Evolutionary conservation across 2,888 invertebrate species (phyloP), one percentile per base, ranked within the genome.

Genomic region (Eristalinus sepulchralis): DNA sequence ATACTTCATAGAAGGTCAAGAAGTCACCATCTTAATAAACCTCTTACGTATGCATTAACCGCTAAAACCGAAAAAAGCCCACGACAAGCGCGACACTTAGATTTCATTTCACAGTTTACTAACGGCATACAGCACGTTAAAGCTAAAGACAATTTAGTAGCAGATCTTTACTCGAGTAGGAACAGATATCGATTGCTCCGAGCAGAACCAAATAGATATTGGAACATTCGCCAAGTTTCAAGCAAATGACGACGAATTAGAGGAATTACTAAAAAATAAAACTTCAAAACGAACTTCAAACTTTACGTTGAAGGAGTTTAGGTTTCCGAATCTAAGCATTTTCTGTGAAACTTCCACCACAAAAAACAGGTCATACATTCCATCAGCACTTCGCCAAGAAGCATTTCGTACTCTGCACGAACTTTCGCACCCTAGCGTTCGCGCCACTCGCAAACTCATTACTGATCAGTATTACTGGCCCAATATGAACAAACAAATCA

Each of bases 1-100:
- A n/a, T n/a, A n/a, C n/a, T 67, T 89, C 4, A 60, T 57, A 2
- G 55, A 68, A 68, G 55, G 55, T 10, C 57, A 20, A 13, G 34
- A 57, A 0, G 1, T 68, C 1, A 53, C 53, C 4, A 53, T 53
- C 53, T 53, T 53, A 9, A 70, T 31, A 66, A 67, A 60, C 59
- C 59, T 13, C 70, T 57, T 6, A 57, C 70, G 22, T 20, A 20
- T 13, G n/a, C n/a, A n/a, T n/a, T n/a, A n/a, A n/a, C n/a, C n/a
- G 11, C 57, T 1, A 70, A 70, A 24, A 70, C 57, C 17, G 57
- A 57, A 10, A 55, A 22, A 1, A 57, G 59, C 4, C 70, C 70
- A 9, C 10, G 57, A 57, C 68, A 70, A 34, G 57, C 53, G 24
- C 47, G 55, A 22, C 20, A 55, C n/a, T 55, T 55, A 24, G 55